Percentiles rank a stretch among this genome's conserved stretches.
phyloP scores from a whole-genome alignment of 2,113 vertebrate genomes.

The crab-eating macaque (Macaca fascicularis) region DNA sequence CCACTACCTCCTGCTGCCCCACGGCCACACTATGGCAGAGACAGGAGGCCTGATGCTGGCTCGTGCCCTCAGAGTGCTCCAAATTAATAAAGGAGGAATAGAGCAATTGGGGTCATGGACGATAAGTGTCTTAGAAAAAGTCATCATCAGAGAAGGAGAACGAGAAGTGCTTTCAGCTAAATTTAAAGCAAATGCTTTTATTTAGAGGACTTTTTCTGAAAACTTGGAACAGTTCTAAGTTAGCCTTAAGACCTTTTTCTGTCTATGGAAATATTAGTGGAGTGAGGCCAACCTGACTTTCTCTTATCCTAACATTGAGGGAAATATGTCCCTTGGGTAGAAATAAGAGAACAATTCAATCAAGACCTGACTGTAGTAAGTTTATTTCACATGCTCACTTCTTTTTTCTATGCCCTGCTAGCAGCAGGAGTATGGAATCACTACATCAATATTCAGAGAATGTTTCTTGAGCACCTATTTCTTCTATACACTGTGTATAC shows the following conservation, averaged over 20 bases:
- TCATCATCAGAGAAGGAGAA: background rate
- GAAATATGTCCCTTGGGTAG: background rate
- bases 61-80: background rate
- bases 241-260: background rate
- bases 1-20: too few species aligned
- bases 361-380: background rate
- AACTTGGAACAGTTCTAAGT: background rate
- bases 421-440: background rate
- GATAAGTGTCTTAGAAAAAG: background rate
- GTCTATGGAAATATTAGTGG: background rate
- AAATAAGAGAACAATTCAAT: background rate
- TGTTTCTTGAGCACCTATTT: background rate
- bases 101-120: background rate
- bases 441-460: background rate
- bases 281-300: background rate
- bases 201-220: background rate
- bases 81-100: background rate
- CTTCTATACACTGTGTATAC: background rate
- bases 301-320: background rate
- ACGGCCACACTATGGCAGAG: rapidly evolving
- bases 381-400: background rate
- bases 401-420: background rate
- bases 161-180: background rate
- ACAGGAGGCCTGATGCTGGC: background rate
- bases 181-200: background rate